Evolutionary conservation across 2,888 invertebrate genomes (phyloP).

Genomic region (Cheilosia impressa): DNA sequence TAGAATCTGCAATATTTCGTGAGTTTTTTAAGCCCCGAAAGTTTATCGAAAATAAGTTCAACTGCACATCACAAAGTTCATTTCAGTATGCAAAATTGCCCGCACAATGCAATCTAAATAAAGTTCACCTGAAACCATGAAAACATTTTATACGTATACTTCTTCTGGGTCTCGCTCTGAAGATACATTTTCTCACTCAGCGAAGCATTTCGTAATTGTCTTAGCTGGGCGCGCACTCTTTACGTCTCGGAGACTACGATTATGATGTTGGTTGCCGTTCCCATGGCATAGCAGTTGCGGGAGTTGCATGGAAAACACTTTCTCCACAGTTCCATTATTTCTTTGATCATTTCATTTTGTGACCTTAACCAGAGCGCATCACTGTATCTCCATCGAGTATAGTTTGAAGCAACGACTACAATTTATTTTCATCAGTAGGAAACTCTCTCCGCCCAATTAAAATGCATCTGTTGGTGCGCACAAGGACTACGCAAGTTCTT

Average conservation of each 20-base stretch:
- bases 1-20: neutral
- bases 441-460: conserved; percentile 42
- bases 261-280: conserved; percentile 64
- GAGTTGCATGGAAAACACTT: conserved; percentile 73
- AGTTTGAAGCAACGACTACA: conserved; percentile 2
- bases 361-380: conserved; percentile 75
- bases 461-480: conserved; percentile 47
- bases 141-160: conserved; percentile 16
- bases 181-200: conserved; percentile 71
- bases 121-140: conserved; percentile 56
- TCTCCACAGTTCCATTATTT: conserved; percentile 69
- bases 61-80: conserved; percentile 12
- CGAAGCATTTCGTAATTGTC: conserved; percentile 75
- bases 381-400: too few species aligned
- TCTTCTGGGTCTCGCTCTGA: conserved; percentile 30
- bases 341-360: conserved; percentile 72
- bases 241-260: conserved; percentile 68
- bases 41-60: conserved; percentile 10
- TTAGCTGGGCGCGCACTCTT: conserved; percentile 67
- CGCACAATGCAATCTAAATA: conserved; percentile 25
- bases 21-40: neutral
- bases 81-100: conserved; percentile 20
- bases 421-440: conserved; percentile 8
- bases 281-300: conserved; percentile 69
- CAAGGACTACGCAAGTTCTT: conserved; percentile 32